These are phyloP conservation scores for Atrina japonica DNA, from an alignment of 2,888 invertebrate genomes.

Conservation along the genomic window DNA sequence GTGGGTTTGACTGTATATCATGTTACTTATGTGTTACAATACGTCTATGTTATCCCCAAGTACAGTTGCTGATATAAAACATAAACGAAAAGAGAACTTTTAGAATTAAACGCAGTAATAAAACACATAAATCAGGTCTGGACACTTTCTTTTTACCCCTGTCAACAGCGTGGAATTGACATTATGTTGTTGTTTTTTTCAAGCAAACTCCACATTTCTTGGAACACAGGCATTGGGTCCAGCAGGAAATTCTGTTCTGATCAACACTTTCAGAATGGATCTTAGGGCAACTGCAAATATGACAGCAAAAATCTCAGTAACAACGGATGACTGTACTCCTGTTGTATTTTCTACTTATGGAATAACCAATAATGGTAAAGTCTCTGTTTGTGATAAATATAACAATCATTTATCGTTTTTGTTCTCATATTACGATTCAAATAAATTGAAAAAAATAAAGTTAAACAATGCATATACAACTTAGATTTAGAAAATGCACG, in stretches of 20 bases:
- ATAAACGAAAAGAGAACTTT: too few species aligned
- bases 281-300: background rate
- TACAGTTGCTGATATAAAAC: too few species aligned
- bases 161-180: background rate
- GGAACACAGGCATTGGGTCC: conserved; percentile 8
- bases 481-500: too few species aligned
- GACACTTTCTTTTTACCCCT: background rate
- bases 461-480: too few species aligned
- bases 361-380: conserved; percentile 2
- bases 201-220: conserved; percentile 22
- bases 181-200: background rate
- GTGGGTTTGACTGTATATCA: too few species aligned
- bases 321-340: conserved; percentile 17
- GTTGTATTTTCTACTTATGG: conserved; percentile 12
- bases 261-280: conserved; percentile 14
- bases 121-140: background rate
- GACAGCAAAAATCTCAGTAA: conserved; percentile 16
- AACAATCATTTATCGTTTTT: background rate
- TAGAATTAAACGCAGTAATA: background rate
- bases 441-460: too few species aligned
- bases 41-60: too few species aligned
- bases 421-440: background rate
- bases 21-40: too few species aligned
- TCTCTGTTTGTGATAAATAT: background rate
- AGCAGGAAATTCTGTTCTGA: conserved; percentile 1